Base-by-base conservation (phyloP, 1,140 invertebrate species). In the Zelostemma sp. region DNA sequence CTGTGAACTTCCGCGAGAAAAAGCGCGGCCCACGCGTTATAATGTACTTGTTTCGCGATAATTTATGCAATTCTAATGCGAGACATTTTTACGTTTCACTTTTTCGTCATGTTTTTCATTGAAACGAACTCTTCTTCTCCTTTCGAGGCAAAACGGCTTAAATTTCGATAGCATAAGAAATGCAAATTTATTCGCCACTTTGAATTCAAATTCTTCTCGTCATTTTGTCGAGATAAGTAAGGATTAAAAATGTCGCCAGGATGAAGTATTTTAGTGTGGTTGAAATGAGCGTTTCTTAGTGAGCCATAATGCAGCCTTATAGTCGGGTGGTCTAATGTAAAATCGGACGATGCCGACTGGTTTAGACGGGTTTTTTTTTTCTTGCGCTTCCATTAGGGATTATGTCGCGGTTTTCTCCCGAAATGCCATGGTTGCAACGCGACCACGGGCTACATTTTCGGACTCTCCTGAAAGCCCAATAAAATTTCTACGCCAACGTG, bases 401-500 rank as follows among this genome's bases (percentile, higher is more conserved):
- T 63, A 68, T 68, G 65, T 61, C 57, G 64, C 58, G 64, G 57
- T 62, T 68, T 68, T 54, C 65, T 53, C 40, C 41, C 54, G 35
- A 58, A 68, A 68, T 45, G 51, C 43, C 46, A 45, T 51, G 38
- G 21, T 45, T 41, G 46, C 47, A 31, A 17, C 15, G n/a, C 25
- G 16, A 68, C 65, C 65, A 21, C 59, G 53, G 49, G 57, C 49
- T 47, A 33, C 54, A 62, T 53, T 68, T 68, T 46, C 54, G 40
- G 46, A 40, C n/a, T 38, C 51, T 31, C 21, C 38, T 18, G 33
- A 33, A 51, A 54, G 56, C 59, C 63, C 56, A 50, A 59, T 55
- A 66, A 60, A 60, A 66, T 66, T 66, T 56, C 28, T 48, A 47
- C 47, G 1, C 19, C 17, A 31, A 11, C 21, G 47, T 49, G 47